These are phyloP conservation scores for Origma solitaria DNA, from an alignment of 2,113 vertebrate species.

Conservation along the genomic window DNA sequence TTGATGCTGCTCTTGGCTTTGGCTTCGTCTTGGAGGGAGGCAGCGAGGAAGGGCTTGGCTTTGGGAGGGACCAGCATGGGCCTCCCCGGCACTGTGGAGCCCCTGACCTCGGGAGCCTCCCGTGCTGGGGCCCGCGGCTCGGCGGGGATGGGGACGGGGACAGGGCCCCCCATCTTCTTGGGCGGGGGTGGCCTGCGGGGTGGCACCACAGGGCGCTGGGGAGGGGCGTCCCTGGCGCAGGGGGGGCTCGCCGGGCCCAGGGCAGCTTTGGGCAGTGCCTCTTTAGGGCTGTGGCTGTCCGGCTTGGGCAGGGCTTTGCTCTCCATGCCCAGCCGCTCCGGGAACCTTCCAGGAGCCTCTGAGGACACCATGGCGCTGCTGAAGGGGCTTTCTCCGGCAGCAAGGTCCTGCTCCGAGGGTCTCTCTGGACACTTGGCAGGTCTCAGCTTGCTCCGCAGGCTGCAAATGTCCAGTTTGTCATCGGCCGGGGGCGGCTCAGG, in stretches of 20 bases:
- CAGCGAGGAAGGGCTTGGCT: slow-evolving; percentile 79
- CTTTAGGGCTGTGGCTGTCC: slow-evolving; percentile 68
- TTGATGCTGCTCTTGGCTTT: slow-evolving; percentile 73
- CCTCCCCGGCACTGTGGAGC: slow-evolving; percentile 64
- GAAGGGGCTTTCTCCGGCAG: slow-evolving; percentile 30
- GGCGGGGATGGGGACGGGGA: slow-evolving; percentile 12
- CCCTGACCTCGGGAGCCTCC: slow-evolving; percentile 72
- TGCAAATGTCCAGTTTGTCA: slow-evolving; percentile 88
- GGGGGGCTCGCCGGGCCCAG: slow-evolving; percentile 8
- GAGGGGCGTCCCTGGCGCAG: slow-evolving; percentile 25
- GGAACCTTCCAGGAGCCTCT: slow-evolving; percentile 53
- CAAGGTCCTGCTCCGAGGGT: slow-evolving; percentile 55
- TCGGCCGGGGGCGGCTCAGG: slow-evolving; percentile 77
- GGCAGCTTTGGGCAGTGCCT: slow-evolving; percentile 47
- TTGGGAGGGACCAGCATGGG: slow-evolving; percentile 87
- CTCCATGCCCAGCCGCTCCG: slow-evolving; percentile 61
- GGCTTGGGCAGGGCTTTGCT: slow-evolving; percentile 72
- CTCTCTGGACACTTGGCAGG: slow-evolving; percentile 84
- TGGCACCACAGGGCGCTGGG: slow-evolving; percentile 79
- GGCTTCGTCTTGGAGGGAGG: slow-evolving; percentile 70
- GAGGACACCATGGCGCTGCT: slow-evolving; percentile 14
- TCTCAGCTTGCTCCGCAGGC: slow-evolving; percentile 90
- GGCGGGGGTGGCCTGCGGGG: slow-evolving; percentile 93
- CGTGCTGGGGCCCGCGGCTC: slow-evolving; percentile 70
- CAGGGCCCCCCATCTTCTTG: slow-evolving; percentile 76